Evolutionary conservation across 2,797 vertebrate genomes (phyloP).

Genomic region (Diglossa cyanea): DNA sequence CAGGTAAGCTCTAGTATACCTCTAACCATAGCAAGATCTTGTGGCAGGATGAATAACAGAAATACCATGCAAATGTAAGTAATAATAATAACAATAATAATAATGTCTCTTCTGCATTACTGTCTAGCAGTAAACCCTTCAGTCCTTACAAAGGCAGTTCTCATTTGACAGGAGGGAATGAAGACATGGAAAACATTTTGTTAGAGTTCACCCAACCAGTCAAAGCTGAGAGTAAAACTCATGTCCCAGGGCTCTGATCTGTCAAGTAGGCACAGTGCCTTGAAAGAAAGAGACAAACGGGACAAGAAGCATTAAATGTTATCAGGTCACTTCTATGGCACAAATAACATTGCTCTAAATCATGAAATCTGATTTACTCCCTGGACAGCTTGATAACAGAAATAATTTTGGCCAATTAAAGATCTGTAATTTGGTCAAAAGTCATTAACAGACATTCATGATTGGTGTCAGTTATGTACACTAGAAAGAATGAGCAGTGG

Average conservation of each 20-base stretch:
- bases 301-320: conserved; percentile 4
- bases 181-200: not conserved
- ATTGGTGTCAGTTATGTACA: not conserved
- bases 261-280: not conserved
- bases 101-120: not conserved
- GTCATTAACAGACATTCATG: not conserved
- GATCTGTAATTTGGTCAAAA: not conserved
- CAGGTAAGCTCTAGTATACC: not conserved
- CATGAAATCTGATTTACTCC: not conserved
- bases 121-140: not conserved
- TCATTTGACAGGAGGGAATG: not conserved
- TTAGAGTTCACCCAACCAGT: not conserved
- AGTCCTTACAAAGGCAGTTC: not conserved
- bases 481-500: not conserved
- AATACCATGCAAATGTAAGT: not conserved
- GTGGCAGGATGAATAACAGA: not conserved
- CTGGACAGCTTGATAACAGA: not conserved
- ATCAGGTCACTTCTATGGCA: not conserved
- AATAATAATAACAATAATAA: not conserved
- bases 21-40: not conserved
- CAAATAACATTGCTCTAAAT: not conserved
- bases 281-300: not conserved
- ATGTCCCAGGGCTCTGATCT: conserved; percentile 1
- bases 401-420: not conserved
- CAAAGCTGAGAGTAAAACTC: conserved; percentile 1